These are phyloP conservation scores for Perca schrenkii DNA, from an alignment of 2,113 vertebrate species.

Conservation along the genomic window DNA sequence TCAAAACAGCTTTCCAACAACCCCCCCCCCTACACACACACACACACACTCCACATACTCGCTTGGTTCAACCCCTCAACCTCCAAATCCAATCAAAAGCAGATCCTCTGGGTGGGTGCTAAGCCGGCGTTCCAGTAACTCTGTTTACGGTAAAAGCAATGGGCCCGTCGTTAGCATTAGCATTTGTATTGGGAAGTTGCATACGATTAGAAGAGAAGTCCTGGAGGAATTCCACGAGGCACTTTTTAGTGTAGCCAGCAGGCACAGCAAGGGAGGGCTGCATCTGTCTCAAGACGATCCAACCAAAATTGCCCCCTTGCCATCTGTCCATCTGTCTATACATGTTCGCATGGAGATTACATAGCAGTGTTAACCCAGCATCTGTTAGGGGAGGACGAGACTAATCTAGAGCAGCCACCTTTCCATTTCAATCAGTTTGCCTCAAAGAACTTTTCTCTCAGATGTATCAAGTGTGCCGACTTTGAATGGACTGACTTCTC, in stretches of 20 bases:
- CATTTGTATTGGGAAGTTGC: slow-evolving; percentile 76
- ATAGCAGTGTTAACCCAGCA: slow-evolving; percentile 56
- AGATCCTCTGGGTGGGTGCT: slow-evolving; percentile 70
- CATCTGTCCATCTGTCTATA: slow-evolving; percentile 73
- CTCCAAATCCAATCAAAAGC: slow-evolving; percentile 75
- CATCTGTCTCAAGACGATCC: slow-evolving; percentile 73
- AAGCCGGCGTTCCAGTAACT: slow-evolving; percentile 60
- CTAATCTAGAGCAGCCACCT: slow-evolving; percentile 55
- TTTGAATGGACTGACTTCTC: slow-evolving; percentile 20
- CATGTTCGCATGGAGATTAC: slow-evolving; percentile 54
- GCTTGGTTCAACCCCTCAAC: slow-evolving; percentile 51
- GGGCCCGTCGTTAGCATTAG: slow-evolving; percentile 69
- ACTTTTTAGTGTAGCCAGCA: slow-evolving; percentile 65
- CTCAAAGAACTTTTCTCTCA: slow-evolving; percentile 39
- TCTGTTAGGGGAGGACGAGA: slow-evolving; percentile 56
- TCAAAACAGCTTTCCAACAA: slow-evolving; percentile 60
- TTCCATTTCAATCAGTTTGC: slow-evolving; percentile 23
- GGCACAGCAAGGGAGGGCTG: slow-evolving; percentile 49
- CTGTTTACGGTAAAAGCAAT: slow-evolving; percentile 56
- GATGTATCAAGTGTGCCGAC: slow-evolving; percentile 5
- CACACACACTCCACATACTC: slow-evolving; percentile 46
- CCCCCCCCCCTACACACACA: no score
- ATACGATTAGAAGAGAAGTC: slow-evolving; percentile 63
- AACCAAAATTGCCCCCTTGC: slow-evolving; percentile 57
- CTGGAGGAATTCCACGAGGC: slow-evolving; percentile 71